Evolutionary conservation across 2,797 vertebrate species (phyloP).

Genomic region (Rhinophrynus dorsalis): DNA sequence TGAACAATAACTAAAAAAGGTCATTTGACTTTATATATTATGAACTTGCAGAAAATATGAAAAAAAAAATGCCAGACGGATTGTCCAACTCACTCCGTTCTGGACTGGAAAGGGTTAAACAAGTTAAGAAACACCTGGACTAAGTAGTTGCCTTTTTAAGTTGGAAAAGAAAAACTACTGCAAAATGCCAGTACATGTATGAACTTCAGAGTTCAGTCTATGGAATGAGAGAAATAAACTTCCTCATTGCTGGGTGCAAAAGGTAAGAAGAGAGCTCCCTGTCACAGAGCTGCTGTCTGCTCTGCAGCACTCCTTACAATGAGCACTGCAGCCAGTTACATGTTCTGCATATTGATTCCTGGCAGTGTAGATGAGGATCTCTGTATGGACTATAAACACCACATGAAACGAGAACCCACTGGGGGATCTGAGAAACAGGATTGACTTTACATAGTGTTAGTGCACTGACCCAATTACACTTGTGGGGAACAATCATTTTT

Average conservation of each 20-base stretch:
- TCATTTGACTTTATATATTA: too few relatives aligned
- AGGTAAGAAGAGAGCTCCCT: background rate
- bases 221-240: background rate
- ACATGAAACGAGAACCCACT: background rate
- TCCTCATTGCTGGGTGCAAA: background rate
- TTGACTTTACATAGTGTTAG: background rate
- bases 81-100: too few relatives aligned
- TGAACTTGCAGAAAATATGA: too few relatives aligned
- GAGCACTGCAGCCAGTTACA: constrained; percentile 23
- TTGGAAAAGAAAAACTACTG: too few relatives aligned
- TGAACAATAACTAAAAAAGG: too few relatives aligned
- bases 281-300: background rate
- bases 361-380: background rate
- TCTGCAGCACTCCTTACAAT: constrained; percentile 3
- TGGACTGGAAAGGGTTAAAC: too few relatives aligned
- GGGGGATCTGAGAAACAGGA: background rate
- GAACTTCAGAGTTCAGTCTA: too few relatives aligned
- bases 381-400: background rate
- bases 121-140: too few relatives aligned
- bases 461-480: background rate
- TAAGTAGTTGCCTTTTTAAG: too few relatives aligned
- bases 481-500: too few relatives aligned
- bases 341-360: constrained; percentile 25
- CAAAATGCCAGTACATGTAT: too few relatives aligned
- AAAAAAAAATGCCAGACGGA: too few relatives aligned